Base-by-base conservation (phyloP, 2,888 invertebrate genomes). In the Netelia melanura region DNA sequence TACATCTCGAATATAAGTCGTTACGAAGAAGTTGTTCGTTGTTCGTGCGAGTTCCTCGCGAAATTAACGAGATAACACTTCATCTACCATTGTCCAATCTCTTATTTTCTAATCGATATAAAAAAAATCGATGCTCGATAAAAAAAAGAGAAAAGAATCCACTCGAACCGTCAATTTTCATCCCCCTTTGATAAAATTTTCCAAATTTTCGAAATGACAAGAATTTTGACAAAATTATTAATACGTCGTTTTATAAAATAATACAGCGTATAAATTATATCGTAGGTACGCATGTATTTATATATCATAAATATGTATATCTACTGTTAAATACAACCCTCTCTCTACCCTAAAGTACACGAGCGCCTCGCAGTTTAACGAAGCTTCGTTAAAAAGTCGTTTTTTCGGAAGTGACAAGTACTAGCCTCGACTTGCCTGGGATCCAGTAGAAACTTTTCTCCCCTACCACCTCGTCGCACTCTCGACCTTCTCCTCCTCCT, bases 381-480 rank as follows among this genome's bases (percentile, higher is more conserved):
- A 71, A 76, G 76, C 80, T 81, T 84, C 84, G 84, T 84, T 84
- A 80, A 84, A 84, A 81, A 65, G 67, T 83, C 72, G 14, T 80
- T 82, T 83, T 79, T 83, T 54, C 54, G 56, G 30, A 68, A 79
- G 54, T 75, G 68, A 68, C 78, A 44, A 79, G 68, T 72, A 72
- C 43, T 25, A 38, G n/a, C 65, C 54, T 44, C 10, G 25, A 44
- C 48, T 30, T 10, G 10, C 52, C 38, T 44, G 67, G 61, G 48
- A 23, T 48, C 25, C 3, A 48, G n/a, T 52, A 38, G 52, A 17
- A 61, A 77, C 61, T 71, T 78, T 67, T 21, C 54, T 54, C 54
- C 14, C 54, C 10, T 58, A 1, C 58, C 11, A 48, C 21, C 58
- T 1, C 17, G 48, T 30, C 30, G 14, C 11, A 11, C 17, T 17